These are phyloP conservation scores for Chlorops oryzae DNA, from an alignment of 1,140 invertebrate genomes.

Conservation along the genomic window DNA sequence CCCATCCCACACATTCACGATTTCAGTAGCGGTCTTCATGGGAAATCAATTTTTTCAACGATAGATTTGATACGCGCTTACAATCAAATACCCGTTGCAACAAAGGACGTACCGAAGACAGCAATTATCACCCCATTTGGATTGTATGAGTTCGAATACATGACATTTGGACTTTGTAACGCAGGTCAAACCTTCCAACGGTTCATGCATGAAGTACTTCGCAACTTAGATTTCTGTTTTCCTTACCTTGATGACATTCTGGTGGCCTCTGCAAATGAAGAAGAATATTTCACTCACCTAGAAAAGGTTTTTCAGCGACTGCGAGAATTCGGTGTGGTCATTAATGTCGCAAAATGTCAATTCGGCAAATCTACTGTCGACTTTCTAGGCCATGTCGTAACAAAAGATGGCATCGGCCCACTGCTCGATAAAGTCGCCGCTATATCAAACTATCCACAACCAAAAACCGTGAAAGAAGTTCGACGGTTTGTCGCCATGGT, in stretches of 20 bases:
- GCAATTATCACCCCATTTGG: conserved; percentile 42
- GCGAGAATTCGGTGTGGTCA: conserved; percentile 23
- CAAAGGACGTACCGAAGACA: conserved; percentile 38
- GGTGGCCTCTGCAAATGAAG: conserved; percentile 34
- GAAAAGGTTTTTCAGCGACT: conserved; percentile 23
- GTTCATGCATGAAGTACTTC: conserved; percentile 48
- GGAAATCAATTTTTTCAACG: conserved; percentile 39
- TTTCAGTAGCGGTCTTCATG: not conserved
- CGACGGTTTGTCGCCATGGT: conserved; percentile 47
- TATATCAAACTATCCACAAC: conserved; percentile 26
- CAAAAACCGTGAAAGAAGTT: conserved; percentile 31
- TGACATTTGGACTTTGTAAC: conserved; percentile 45
- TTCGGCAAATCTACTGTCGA: conserved; percentile 24
- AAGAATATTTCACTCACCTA: conserved; percentile 34
- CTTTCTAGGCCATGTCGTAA: conserved; percentile 26
- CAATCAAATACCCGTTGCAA: conserved; percentile 45
- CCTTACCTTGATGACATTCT: conserved; percentile 51
- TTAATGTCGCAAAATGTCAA: conserved; percentile 29
- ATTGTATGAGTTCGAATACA: conserved; percentile 44
- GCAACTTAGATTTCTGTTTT: conserved; percentile 39
- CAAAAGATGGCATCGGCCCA: conserved; percentile 20
- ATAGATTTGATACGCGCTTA: conserved; percentile 42
- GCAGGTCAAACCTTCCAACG: conserved; percentile 48
- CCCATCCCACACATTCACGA: conserved; percentile 5
- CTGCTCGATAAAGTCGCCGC: conserved; percentile 5